A percentile compares a stretch with the other conserved stretches of the same genome.
These are phyloP conservation scores for Cryptocheilus praepositus DNA, from an alignment of 2,888 invertebrate species.

Conservation along the genomic window DNA sequence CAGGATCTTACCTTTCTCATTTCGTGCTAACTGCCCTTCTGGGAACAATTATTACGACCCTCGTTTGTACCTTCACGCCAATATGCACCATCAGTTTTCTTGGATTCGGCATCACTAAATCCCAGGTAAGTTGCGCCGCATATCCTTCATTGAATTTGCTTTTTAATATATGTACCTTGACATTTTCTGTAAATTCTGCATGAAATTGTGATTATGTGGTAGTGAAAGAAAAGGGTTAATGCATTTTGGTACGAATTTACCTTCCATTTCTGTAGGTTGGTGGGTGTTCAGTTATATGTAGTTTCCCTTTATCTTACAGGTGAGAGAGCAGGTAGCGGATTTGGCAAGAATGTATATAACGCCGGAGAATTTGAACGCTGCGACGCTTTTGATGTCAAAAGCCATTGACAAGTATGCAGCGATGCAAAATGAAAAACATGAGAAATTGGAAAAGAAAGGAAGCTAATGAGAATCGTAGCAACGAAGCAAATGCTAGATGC, in stretches of 20 bases:
- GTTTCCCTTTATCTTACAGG: conserved; percentile 24
- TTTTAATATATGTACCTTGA: no score
- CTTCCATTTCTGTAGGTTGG: no score
- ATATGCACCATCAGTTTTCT: conserved; percentile 79
- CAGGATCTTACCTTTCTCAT: conserved; percentile 41
- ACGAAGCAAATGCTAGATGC: not conserved
- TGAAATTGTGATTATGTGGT: no score
- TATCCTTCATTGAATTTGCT: not conserved
- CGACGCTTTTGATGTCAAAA: conserved; percentile 79
- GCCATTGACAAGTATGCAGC: conserved; percentile 79
- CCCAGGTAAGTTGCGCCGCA: conserved; percentile 37
- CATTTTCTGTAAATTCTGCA: no score
- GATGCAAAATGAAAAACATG: conserved; percentile 35
- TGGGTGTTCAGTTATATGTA: no score
- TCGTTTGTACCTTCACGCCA: conserved; percentile 80
- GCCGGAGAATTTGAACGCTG: conserved; percentile 78
- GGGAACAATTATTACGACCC: conserved; percentile 77
- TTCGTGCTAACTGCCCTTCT: conserved; percentile 72
- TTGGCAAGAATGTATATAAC: conserved; percentile 79
- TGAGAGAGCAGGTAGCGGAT: conserved; percentile 66
- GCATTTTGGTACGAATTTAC: no score
- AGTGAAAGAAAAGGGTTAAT: no score
- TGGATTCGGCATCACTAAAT: conserved; percentile 62
- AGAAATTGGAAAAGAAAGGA: conserved; percentile 14
- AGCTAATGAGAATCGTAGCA: not conserved